Conservation (phyloP, 2,888 invertebrate genomes). For the Plagodis pulveraria region DNA sequence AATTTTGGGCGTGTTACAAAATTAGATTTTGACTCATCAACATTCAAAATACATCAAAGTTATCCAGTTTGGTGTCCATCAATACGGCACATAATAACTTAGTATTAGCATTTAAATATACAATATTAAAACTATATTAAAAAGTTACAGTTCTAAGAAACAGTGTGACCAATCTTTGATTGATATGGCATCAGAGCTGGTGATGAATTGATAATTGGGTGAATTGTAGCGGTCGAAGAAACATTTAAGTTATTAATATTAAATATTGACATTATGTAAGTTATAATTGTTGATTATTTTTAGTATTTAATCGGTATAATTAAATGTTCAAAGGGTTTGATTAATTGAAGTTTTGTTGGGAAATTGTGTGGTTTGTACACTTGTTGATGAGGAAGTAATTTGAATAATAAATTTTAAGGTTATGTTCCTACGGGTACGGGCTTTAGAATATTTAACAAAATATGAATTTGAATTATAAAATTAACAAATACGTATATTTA, state of each 20-base stretch:
- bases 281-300: constrained; percentile 11
- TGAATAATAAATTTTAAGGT: too few species aligned
- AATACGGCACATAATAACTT: constrained; percentile 21
- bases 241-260: constrained; percentile 22
- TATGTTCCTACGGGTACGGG: too few species aligned
- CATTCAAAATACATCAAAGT: constrained; percentile 29
- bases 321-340: constrained; percentile 6
- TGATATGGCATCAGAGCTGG: constrained; percentile 31
- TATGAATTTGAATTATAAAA: too few species aligned
- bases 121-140: constrained; percentile 27
- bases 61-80: constrained; percentile 26
- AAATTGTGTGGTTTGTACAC: too few species aligned
- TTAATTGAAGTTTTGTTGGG: neutral
- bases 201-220: constrained; percentile 13
- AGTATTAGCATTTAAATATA: constrained; percentile 22
- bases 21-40: constrained; percentile 13
- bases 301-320: constrained; percentile 5
- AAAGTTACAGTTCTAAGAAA: constrained; percentile 31
- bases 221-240: constrained; percentile 24
- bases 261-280: constrained; percentile 33
- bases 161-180: constrained; percentile 42
- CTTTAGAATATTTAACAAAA: too few species aligned
- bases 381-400: too few species aligned
- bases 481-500: too few species aligned
- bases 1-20: constrained; percentile 6